These are phyloP conservation scores for zebrafish (Danio rerio) DNA, from an alignment of 2,113 vertebrate genomes.

Conservation along the genomic window DNA sequence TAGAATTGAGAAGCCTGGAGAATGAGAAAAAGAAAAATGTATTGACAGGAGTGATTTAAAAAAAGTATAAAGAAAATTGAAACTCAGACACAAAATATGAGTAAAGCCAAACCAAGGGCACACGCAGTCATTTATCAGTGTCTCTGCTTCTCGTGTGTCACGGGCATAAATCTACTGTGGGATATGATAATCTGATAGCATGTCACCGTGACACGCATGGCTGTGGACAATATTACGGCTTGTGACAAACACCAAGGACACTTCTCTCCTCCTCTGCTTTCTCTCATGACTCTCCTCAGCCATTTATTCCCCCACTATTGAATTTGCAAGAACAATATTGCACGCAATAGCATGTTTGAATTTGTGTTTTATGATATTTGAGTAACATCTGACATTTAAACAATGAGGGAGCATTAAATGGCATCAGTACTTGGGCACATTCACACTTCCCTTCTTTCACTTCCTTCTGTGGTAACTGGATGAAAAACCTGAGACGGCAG, in stretches of 20 bases:
- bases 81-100: neutral
- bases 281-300: neutral
- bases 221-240: slow-evolving; percentile 33
- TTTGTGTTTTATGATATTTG: neutral
- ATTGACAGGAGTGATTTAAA: neutral
- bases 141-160: slow-evolving; percentile 1
- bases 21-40: neutral
- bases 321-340: neutral
- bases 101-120: slow-evolving; percentile 8
- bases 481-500: neutral
- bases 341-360: neutral
- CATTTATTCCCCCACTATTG: neutral
- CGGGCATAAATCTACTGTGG: slow-evolving; percentile 2
- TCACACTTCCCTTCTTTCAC: slow-evolving; percentile 8
- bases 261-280: neutral
- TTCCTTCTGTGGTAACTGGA: neutral
- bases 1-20: neutral
- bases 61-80: neutral
- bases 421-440: neutral
- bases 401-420: neutral
- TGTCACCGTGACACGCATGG: slow-evolving; percentile 10
- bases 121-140: neutral
- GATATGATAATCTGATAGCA: slow-evolving; percentile 28
- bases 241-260: slow-evolving; percentile 17
- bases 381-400: slow-evolving; percentile 12